These are phyloP conservation scores for Vidua chalybeata DNA, from an alignment of 2,113 vertebrate species.

Conservation along the genomic window DNA sequence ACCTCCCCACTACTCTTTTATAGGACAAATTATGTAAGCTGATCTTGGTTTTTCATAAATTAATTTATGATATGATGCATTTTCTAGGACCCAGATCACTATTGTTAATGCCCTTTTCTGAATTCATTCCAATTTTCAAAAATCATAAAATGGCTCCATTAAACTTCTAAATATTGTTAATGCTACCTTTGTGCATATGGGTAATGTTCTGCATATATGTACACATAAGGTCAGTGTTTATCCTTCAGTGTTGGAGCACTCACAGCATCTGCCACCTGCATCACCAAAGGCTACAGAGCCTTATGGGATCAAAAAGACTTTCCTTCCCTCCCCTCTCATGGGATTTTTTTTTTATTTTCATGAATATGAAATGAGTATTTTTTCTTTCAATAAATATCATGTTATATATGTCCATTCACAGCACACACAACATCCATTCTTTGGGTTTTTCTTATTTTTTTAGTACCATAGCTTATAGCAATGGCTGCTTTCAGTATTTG, in stretches of 20 bases:
- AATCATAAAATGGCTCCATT: not conserved
- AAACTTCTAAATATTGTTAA: not conserved
- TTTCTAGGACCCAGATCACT: not conserved
- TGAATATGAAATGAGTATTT: not conserved
- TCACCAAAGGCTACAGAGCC: not conserved
- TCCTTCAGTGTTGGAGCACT: not conserved
- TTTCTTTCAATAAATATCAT: not conserved
- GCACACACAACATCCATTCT: not conserved
- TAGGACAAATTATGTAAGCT: not conserved
- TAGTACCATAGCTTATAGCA: not conserved
- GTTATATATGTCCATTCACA: not conserved
- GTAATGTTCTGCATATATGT: not conserved
- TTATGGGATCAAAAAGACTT: not conserved
- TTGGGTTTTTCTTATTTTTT: not conserved
- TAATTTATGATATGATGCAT: not conserved
- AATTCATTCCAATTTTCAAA: not conserved
- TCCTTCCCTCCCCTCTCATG: not conserved
- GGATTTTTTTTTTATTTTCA: not conserved
- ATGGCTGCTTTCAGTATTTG: not conserved
- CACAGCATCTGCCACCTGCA: not conserved
- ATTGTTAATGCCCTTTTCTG: not conserved
- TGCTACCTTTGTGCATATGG: not conserved
- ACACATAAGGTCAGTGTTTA: not conserved
- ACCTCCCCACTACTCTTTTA: not conserved
- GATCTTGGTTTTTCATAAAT: not conserved